A percentile compares a stretch with the other conserved stretches of the same genome.
These are phyloP conservation scores for Arbacia lixula DNA, from an alignment of 53 echinoderm and acorn worm species.

Conservation along the genomic window DNA sequence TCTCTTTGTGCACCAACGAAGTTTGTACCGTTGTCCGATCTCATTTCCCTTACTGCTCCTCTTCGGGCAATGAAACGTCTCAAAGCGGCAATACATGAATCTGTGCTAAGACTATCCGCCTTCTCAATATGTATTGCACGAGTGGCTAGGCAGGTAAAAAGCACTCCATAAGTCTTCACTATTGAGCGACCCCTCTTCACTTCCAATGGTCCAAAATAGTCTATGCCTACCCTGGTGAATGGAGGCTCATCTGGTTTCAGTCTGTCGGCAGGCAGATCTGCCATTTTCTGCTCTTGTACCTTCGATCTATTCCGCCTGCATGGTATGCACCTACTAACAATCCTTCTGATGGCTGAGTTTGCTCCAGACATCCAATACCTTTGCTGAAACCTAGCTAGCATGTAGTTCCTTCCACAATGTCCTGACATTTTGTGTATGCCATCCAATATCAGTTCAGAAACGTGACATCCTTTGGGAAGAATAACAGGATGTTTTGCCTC, in stretches of 20 bases:
- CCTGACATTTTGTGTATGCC: neutral
- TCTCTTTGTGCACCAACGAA: constrained; percentile 63
- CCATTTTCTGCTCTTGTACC: constrained; percentile 64
- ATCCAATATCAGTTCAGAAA: neutral
- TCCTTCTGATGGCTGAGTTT: constrained; percentile 9
- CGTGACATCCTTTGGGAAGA: neutral
- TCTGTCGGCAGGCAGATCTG: constrained; percentile 47
- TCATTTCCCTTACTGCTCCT: constrained; percentile 57
- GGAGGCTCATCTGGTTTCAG: constrained; percentile 60
- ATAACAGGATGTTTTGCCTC: neutral
- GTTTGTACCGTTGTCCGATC: constrained; percentile 73
- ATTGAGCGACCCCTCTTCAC: constrained; percentile 59
- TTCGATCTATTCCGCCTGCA: constrained; percentile 36
- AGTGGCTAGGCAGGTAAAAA: constrained; percentile 62
- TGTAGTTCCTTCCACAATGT: neutral
- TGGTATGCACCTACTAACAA: constrained; percentile 6
- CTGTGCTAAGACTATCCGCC: constrained; percentile 53
- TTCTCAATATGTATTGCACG: constrained; percentile 61
- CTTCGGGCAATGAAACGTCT: constrained; percentile 57
- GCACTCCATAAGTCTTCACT: constrained; percentile 63
- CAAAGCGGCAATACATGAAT: constrained; percentile 63
- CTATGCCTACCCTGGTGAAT: constrained; percentile 65
- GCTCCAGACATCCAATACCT: constrained; percentile 51
- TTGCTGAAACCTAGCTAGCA: neutral
- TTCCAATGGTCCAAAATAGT: constrained; percentile 65